These are phyloP conservation scores for Dioctria linearis DNA, from an alignment of 2,888 invertebrate species.

Conservation along the genomic window DNA sequence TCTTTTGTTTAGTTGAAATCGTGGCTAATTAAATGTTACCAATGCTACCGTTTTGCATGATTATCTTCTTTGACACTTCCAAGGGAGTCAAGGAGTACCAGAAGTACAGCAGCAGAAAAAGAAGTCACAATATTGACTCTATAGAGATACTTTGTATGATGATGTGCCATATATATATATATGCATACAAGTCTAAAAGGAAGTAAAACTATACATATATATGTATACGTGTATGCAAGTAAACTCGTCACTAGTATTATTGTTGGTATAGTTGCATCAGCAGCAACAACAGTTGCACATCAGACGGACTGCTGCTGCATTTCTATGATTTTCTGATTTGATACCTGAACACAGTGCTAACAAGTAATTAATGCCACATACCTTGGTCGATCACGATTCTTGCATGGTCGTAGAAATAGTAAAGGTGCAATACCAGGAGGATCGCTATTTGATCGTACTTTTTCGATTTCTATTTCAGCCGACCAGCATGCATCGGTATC, in stretches of 20 bases:
- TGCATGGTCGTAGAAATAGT: neutral
- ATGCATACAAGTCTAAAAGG: neutral
- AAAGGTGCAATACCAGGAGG: neutral
- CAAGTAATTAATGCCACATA: slow-evolving; percentile 54
- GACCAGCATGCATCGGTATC: neutral
- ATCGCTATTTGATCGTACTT: neutral
- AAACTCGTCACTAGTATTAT: too few relatives aligned
- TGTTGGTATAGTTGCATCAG: neutral
- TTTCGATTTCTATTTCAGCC: slow-evolving; percentile 1
- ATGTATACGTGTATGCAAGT: too few relatives aligned
- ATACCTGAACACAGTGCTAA: slow-evolving; percentile 53
- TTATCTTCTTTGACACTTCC: slow-evolving; percentile 47
- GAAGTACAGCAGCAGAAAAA: slow-evolving; percentile 15
- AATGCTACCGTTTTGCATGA: slow-evolving; percentile 50
- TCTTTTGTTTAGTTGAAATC: slow-evolving; percentile 40
- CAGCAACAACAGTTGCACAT: slow-evolving; percentile 19
- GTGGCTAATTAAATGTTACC: slow-evolving; percentile 51
- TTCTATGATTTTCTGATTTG: slow-evolving; percentile 50
- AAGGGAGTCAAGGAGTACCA: slow-evolving; percentile 21
- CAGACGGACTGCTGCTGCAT: slow-evolving; percentile 28
- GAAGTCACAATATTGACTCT: neutral
- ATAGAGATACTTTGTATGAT: slow-evolving; percentile 5
- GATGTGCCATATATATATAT: slow-evolving; percentile 9
- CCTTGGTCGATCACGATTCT: slow-evolving; percentile 48
- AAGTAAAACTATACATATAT: neutral